Percentiles rank a stretch among this genome's conserved stretches.
Conservation (phyloP, 2,113 vertebrate species). For the Machaerirhynchus nigripectus region DNA sequence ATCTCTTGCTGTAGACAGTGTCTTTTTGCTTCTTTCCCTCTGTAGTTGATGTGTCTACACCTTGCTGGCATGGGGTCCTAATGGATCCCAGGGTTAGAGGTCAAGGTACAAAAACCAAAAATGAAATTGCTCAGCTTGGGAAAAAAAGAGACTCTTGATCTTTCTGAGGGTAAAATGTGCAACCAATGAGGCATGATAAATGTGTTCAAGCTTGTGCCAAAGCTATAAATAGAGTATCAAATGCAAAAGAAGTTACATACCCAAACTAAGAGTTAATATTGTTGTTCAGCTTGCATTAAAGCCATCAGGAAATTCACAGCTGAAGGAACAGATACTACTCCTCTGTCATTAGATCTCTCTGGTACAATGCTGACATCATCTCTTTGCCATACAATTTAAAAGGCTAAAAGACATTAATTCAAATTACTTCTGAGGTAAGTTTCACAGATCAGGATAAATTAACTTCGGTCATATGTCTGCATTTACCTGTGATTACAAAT, state of each 20-base stretch:
- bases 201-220: conserved; percentile 24
- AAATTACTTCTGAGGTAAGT: not conserved
- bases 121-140: conserved; percentile 53
- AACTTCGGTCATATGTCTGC: not conserved
- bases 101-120: conserved; percentile 69
- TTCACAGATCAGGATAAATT: not conserved
- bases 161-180: conserved; percentile 49
- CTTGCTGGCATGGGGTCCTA: conserved; percentile 69
- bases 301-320: not conserved
- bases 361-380: not conserved
- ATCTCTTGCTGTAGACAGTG: conserved; percentile 71
- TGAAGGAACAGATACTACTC: not conserved
- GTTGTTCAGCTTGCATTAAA: not conserved
- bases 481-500: not conserved
- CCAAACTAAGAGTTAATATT: conserved; percentile 7
- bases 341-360: not conserved
- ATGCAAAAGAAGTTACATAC: not conserved
- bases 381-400: not conserved
- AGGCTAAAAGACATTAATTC: not conserved
- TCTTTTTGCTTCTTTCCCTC: conserved; percentile 74
- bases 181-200: conserved; percentile 54
- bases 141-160: conserved; percentile 59
- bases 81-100: conserved; percentile 72
- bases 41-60: conserved; percentile 72
- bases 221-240: conserved; percentile 40